Base-by-base conservation (phyloP, 2,797 vertebrate species). In the Nannoperca obscura region DNA sequence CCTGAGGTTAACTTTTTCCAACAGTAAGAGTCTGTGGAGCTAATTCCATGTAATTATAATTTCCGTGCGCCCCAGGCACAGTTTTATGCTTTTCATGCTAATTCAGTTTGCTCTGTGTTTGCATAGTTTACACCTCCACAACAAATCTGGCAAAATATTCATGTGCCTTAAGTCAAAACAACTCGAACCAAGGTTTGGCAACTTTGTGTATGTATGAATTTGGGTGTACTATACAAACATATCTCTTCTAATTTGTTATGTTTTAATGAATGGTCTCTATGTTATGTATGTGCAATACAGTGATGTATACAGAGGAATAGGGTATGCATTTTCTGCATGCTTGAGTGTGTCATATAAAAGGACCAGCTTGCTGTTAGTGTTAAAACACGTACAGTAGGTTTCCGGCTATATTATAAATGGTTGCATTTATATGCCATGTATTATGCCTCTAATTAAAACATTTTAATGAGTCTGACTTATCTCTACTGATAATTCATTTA, bases 21-120 rank as follows among this genome's bases (percentile, higher is more conserved):
- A 78, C 63, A 71, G 67, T 22, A 30, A 38, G 58, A 76, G 55
- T 73, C 49, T 57, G 53, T 76, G 55, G 40, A 76, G 64, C 47
- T 81, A 81, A 83, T 83, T 84, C 63, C 47, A 36, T 84, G 67
- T 86, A 82, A 91, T 92, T 86, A 69, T 74, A 70, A 86, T 84
- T 75, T 49, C 20, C 2, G 72, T 73, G 22, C 5, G 36, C 87
- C 78, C 44, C 15, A 4, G 87, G 85, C 63, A 47, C 52, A 59
- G 42, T 65, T 91, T 80, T 84, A 61, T 86, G 65, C 71, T 83
- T 76, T 78, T 89, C 69, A 76, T 70, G 70, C 83, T 86, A 73
- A 89, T 91, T 88, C 78, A 30, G 70, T 86, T 88, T 85, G 76
- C 64, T 79, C 47, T 71, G 55, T 80, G 79, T 88, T 84, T 80